phyloP scores from a whole-genome alignment of 2,888 invertebrate genomes.

The Melipona beecheii region DNA sequence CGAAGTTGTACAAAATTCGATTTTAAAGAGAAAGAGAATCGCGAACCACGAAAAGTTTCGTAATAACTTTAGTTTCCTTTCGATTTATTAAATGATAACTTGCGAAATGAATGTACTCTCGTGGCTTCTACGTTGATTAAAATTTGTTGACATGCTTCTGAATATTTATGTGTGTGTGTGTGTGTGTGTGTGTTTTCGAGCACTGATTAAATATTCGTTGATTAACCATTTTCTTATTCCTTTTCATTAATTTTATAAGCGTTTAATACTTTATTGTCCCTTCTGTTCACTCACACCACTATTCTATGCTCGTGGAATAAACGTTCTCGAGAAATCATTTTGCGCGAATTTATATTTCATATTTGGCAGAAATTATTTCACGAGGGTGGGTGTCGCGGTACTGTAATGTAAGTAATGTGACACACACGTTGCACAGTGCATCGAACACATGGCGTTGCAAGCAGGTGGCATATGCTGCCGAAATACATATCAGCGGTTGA shows the following conservation, averaged over 20 bases:
- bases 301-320: not conserved
- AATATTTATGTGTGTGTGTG: too few species aligned
- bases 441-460: constrained; percentile 24
- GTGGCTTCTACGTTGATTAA: too few species aligned
- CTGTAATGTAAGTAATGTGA: not conserved
- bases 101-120: too few species aligned
- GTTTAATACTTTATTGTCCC: not conserved
- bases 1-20: not conserved
- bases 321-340: not conserved
- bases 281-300: not conserved
- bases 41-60: too few species aligned
- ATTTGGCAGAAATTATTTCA: not conserved
- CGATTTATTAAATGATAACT: too few species aligned
- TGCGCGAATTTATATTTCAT: not conserved
- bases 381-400: not conserved
- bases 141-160: too few species aligned
- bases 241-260: not conserved
- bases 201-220: not conserved
- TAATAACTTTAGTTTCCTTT: too few species aligned
- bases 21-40: not conserved
- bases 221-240: not conserved
- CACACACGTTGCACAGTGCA: constrained; percentile 14
- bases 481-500: constrained; percentile 33
- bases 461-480: constrained; percentile 41
- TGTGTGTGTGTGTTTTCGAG: too few species aligned